A percentile compares a stretch with the other conserved stretches of the same genome.
These are phyloP conservation scores for Leptobrachium leishanense DNA, from an alignment of 2,113 vertebrate species.

Conservation along the genomic window DNA sequence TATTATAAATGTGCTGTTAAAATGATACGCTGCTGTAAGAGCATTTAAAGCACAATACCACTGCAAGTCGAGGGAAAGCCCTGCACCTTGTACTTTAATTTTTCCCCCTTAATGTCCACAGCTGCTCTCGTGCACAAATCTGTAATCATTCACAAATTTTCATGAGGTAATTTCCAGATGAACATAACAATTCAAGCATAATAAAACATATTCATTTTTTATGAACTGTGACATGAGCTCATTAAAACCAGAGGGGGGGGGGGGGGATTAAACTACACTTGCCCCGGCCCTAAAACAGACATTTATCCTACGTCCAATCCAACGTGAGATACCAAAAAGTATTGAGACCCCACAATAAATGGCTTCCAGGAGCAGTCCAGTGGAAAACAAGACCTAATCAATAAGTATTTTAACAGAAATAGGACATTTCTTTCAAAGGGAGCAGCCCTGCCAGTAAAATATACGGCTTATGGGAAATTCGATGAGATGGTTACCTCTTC, in stretches of 20 bases:
- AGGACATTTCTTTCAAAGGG: neutral
- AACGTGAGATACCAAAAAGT: neutral
- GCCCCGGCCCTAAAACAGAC: neutral
- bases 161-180: slow-evolving; percentile 21
- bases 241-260: too few species aligned
- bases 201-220: slow-evolving; percentile 30
- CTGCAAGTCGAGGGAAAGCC: too few species aligned
- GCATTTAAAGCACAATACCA: too few species aligned
- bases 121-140: slow-evolving; percentile 1
- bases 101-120: neutral
- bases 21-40: too few species aligned
- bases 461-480: slow-evolving; percentile 39
- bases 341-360: neutral
- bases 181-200: neutral
- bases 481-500: slow-evolving; percentile 67
- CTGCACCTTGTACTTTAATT: too few species aligned
- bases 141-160: neutral
- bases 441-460: slow-evolving; percentile 24
- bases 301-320: neutral
- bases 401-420: slow-evolving; percentile 37
- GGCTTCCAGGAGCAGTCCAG: slow-evolving; percentile 25
- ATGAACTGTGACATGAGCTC: slow-evolving; percentile 46
- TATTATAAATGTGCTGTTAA: too few species aligned
- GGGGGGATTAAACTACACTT: neutral
- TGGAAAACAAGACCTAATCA: slow-evolving; percentile 46